A percentile compares a stretch with the other conserved stretches of the same genome.
phyloP scores from a whole-genome alignment of 1,140 invertebrate species.

The Anastrepha ludens region DNA sequence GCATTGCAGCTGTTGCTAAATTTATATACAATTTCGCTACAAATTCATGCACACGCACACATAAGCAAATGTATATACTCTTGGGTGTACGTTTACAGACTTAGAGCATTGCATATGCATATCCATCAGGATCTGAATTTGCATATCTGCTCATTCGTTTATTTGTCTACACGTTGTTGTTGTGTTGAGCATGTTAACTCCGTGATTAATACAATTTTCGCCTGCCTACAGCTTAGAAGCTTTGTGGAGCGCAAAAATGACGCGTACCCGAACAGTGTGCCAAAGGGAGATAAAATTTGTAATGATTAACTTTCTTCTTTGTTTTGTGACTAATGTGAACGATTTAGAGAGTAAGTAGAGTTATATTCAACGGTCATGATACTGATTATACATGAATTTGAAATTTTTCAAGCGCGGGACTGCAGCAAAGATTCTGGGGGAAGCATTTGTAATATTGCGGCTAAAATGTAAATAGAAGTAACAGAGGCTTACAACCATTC shows the following conservation, averaged over 20 bases:
- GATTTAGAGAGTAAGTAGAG: too few species aligned
- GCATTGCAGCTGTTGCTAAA: not conserved
- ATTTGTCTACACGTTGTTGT: constrained; percentile 24
- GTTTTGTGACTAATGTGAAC: too few species aligned
- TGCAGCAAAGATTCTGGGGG: too few species aligned
- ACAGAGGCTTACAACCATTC: too few species aligned
- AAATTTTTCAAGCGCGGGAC: too few species aligned
- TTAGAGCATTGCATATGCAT: constrained; percentile 50
- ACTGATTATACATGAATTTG: too few species aligned
- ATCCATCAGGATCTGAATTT: constrained; percentile 31
- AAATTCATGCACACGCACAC: not conserved
- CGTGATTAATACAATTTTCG: constrained; percentile 56
- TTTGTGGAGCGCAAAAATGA: too few species aligned
- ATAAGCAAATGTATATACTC: not conserved
- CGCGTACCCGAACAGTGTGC: too few species aligned
- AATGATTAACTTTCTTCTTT: too few species aligned
- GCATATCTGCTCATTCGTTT: constrained; percentile 15
- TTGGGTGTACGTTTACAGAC: not conserved
- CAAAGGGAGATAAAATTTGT: not conserved
- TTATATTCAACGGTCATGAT: too few species aligned
- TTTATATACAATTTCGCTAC: constrained; percentile 3
- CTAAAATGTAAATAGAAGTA: too few species aligned
- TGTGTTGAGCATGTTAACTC: constrained; percentile 26
- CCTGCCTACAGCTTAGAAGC: constrained; percentile 14
- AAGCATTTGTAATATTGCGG: too few species aligned